Percentiles rank a stretch among this genome's conserved stretches.
These are phyloP conservation scores for Caenorhabditis plicata DNA, from an alignment of 2,888 invertebrate genomes.

Conservation along the genomic window DNA sequence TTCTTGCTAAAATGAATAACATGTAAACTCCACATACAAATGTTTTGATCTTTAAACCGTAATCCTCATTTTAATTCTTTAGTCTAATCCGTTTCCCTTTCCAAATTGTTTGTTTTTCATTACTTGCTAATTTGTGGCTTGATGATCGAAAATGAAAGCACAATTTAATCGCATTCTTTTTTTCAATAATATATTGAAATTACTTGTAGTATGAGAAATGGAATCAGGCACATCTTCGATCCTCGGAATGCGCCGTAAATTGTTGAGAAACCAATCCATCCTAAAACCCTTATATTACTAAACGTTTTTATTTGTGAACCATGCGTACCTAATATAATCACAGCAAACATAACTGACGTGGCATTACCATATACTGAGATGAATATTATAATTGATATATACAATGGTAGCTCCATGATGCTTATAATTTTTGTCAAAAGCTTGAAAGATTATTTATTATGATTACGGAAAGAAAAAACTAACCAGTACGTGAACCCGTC, in stretches of 20 bases:
- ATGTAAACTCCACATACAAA: too few species aligned
- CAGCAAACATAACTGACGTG: conserved; percentile 50
- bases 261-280: conserved; percentile 45
- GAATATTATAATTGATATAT: conserved; percentile 40
- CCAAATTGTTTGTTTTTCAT: too few species aligned
- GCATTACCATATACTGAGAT: conserved; percentile 49
- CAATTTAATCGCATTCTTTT: too few species aligned
- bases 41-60: too few species aligned
- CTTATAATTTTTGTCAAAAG: conserved; percentile 50
- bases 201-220: conserved; percentile 57
- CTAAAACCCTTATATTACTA: too few species aligned
- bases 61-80: too few species aligned
- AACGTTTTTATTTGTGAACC: conserved; percentile 16
- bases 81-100: too few species aligned
- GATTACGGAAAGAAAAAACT: conserved; percentile 1
- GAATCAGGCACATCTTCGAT: conserved; percentile 58
- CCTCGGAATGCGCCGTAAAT: conserved; percentile 56
- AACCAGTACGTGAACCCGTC: conserved; percentile 40
- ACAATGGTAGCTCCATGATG: conserved; percentile 43
- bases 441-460: conserved; percentile 29
- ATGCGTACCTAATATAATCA: conserved; percentile 42
- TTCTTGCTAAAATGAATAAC: too few species aligned
- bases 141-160: too few species aligned
- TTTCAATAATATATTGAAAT: conserved; percentile 4
- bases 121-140: too few species aligned